Evolutionary conservation across 2,888 invertebrate genomes (phyloP), one percentile per base, ranked within the genome.

Genomic region (Allacma fusca): DNA sequence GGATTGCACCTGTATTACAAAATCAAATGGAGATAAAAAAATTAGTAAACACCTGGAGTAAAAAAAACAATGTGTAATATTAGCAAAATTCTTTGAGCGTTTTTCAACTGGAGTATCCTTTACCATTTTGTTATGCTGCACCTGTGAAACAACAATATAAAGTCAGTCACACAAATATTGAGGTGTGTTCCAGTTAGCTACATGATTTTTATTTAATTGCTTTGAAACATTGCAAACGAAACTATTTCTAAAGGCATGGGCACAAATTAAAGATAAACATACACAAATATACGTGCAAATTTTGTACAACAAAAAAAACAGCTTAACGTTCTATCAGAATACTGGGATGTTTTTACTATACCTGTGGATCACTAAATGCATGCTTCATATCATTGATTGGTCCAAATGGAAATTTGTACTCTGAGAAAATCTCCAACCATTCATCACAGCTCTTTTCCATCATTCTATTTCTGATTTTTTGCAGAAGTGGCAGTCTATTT

Each of bases 351-450:
- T n/a, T 50, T 1, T 19, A 50, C 50, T 67, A n/a, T 0, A 97
- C 91, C 87, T 98, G 98, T 1, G 92, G 92, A 88, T 98, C 96
- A 72, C 91, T 89, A 86, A 98, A 98, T 0, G 94, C 94, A 87
- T 95, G 91, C 80, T 90, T 88, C 87, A 98, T 91, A 62, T 89
- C 91, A 87, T 98, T 98, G 2, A 98, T 91, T 0, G 96, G 96
- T 0, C 96, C 97, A 85, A 92, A 93, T 0, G 98, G 96, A 86
- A 97, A 95, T 0, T 92, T 88, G 0, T 92, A 91, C 23, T 90
- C 90, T 76, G 92, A 90, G 84, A 98, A 93, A 59, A 91, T 85
- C 0, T 86, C 83, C 79, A 90, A 87, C 97, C 97, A 97, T 85
- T 94, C 91, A 29, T 89, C 88, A 71, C 91, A 93, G 0, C 91